Percentiles rank a stretch among this genome's conserved stretches.
Conservation (phyloP, 37 sponge, comb jelly and placozoan species). For the Diacarnus erythraeanus region DNA sequence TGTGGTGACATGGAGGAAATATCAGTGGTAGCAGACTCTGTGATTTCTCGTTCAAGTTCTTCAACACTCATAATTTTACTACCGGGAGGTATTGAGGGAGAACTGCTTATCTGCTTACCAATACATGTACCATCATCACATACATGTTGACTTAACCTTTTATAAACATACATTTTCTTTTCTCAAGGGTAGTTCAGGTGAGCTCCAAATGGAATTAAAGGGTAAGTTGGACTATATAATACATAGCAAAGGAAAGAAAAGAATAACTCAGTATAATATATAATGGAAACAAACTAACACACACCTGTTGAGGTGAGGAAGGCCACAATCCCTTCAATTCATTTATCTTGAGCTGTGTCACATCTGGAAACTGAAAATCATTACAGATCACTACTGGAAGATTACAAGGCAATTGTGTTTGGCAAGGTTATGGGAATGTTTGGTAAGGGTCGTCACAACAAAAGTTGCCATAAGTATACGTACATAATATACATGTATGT, state of each 20-base stretch:
- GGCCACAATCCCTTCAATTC: conserved; percentile 46
- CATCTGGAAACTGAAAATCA: too few relatives aligned
- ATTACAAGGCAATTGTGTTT: neutral
- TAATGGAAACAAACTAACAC: neutral
- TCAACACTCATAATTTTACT: conserved; percentile 23
- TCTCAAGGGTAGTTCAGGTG: conserved; percentile 23
- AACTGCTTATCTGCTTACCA: neutral
- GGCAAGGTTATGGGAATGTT: too few relatives aligned
- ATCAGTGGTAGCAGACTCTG: neutral
- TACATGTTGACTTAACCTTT: too few relatives aligned
- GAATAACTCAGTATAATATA: too few relatives aligned
- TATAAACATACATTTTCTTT: neutral
- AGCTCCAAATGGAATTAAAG: conserved; percentile 40
- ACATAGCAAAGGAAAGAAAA: neutral
- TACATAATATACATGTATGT: too few relatives aligned
- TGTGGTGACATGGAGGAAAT: conserved; percentile 5
- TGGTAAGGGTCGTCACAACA: too few relatives aligned
- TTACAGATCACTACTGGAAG: neutral
- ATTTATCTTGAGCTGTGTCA: conserved; percentile 25
- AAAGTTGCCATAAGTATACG: too few relatives aligned
- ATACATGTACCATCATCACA: too few relatives aligned
- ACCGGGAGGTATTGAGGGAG: conserved; percentile 20
- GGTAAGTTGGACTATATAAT: neutral
- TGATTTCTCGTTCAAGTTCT: conserved; percentile 40
- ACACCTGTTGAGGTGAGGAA: conserved; percentile 33